phyloP scores from a whole-genome alignment of 2,888 invertebrate genomes.

The Minunthozetes semirufus region DNA sequence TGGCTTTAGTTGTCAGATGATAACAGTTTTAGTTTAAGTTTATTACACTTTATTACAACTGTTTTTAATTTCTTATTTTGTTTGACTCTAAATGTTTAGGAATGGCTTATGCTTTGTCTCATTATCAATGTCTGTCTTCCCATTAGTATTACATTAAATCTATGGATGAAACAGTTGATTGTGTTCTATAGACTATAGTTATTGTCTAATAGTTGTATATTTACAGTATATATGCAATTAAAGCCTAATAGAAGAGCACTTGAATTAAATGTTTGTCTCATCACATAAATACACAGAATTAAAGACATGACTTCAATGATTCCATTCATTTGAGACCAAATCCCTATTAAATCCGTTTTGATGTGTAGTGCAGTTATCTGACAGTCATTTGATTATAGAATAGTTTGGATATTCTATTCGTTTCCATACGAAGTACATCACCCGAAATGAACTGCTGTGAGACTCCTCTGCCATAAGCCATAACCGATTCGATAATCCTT shows the following conservation, averaged over 20 bases:
- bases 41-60: neutral
- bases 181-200: neutral
- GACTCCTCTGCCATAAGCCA: neutral
- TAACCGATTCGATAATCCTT: slow-evolving; percentile 1
- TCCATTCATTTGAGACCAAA: neutral
- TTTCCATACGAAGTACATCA: neutral
- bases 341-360: neutral
- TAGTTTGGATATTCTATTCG: neutral
- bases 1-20: neutral
- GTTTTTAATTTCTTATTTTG: neutral
- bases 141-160: slow-evolving; percentile 21
- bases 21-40: neutral
- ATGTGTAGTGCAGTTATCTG: neutral
- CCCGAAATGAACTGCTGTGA: neutral
- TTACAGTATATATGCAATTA: slow-evolving; percentile 15
- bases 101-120: too few relatives aligned
- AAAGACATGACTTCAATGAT: neutral
- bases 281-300: slow-evolving; percentile 14
- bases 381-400: neutral
- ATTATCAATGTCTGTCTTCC: neutral
- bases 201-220: neutral
- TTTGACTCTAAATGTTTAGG: neutral
- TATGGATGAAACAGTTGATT: neutral
- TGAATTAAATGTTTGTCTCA: slow-evolving; percentile 25
- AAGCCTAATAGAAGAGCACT: slow-evolving; percentile 17